Evolutionary conservation across 2,888 invertebrate species (phyloP).

Genomic region (Phaedon cochleariae): DNA sequence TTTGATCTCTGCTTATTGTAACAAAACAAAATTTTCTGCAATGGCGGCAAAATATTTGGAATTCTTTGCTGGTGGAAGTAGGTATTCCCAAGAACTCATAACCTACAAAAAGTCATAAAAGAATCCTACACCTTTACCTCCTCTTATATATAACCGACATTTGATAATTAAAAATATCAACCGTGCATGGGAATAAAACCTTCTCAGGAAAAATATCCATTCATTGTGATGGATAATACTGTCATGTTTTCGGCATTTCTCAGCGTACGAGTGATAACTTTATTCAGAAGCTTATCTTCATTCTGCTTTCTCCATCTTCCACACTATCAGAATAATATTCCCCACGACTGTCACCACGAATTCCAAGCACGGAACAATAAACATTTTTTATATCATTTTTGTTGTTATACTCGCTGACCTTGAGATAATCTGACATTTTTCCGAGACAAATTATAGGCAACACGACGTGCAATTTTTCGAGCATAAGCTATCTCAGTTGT

Average conservation of each 20-base stretch:
- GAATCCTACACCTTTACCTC: too few species aligned
- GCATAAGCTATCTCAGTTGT: background rate
- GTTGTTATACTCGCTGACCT: constrained; percentile 12
- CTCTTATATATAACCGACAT: too few species aligned
- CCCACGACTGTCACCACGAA: constrained; percentile 15
- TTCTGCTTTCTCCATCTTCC: constrained; percentile 21
- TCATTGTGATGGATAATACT: background rate
- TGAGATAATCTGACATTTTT: constrained; percentile 16
- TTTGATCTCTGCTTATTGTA: too few species aligned
- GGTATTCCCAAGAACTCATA: too few species aligned
- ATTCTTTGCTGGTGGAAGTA: too few species aligned
- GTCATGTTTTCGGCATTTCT: background rate
- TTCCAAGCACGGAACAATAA: constrained; percentile 17
- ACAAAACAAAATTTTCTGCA: too few species aligned
- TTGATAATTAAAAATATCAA: background rate
- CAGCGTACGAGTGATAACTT: background rate
- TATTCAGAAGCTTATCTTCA: constrained; percentile 13
- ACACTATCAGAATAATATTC: constrained; percentile 28
- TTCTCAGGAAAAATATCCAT: background rate
- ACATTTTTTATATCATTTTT: background rate
- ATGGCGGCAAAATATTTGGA: too few species aligned
- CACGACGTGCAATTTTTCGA: constrained; percentile 10
- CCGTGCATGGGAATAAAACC: background rate
- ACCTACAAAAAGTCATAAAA: too few species aligned
- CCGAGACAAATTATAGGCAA: constrained; percentile 8